Evolutionary conservation across 2,888 invertebrate genomes (phyloP).

Genomic region (Pandemis heparana): DNA sequence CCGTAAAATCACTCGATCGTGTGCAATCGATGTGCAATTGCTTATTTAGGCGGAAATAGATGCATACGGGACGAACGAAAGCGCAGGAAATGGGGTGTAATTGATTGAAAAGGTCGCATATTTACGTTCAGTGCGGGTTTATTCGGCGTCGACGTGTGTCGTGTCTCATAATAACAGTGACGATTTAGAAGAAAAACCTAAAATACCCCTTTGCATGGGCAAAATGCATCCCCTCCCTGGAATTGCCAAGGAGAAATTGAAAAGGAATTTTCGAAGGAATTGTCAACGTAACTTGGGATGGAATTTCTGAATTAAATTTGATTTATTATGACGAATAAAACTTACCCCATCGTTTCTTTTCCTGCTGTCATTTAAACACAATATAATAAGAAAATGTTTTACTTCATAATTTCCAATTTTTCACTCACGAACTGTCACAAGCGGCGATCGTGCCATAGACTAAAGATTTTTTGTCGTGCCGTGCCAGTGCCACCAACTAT

Average conservation of each 20-base stretch:
- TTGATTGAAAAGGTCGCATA: conserved; percentile 38
- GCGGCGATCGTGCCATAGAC: conserved; percentile 65
- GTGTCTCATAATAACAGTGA: conserved; percentile 34
- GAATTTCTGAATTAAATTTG: conserved; percentile 44
- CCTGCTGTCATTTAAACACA: conserved; percentile 91
- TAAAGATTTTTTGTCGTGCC: conserved; percentile 18
- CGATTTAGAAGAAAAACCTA: conserved; percentile 56
- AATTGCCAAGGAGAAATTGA: conserved; percentile 73
- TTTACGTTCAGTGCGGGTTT: conserved; percentile 24
- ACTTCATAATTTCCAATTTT: conserved; percentile 72
- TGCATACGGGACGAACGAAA: conserved; percentile 38
- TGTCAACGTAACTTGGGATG: not conserved
- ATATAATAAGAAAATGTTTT: conserved; percentile 71
- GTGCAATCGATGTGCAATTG: conserved; percentile 79
- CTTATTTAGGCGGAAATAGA: conserved; percentile 57
- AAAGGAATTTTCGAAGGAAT: conserved; percentile 55
- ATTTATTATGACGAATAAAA: conserved; percentile 52
- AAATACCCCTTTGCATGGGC: conserved; percentile 82
- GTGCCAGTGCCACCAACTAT: conserved; percentile 32
- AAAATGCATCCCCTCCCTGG: conserved; percentile 84
- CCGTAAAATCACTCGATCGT: conserved; percentile 74
- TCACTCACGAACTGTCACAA: conserved; percentile 69
- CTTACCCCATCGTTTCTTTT: conserved; percentile 93
- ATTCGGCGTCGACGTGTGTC: conserved; percentile 40
- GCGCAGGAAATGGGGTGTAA: conserved; percentile 40